These are phyloP conservation scores for Caenorhabditis wallacei DNA, from an alignment of 2,888 invertebrate species.

Conservation along the genomic window DNA sequence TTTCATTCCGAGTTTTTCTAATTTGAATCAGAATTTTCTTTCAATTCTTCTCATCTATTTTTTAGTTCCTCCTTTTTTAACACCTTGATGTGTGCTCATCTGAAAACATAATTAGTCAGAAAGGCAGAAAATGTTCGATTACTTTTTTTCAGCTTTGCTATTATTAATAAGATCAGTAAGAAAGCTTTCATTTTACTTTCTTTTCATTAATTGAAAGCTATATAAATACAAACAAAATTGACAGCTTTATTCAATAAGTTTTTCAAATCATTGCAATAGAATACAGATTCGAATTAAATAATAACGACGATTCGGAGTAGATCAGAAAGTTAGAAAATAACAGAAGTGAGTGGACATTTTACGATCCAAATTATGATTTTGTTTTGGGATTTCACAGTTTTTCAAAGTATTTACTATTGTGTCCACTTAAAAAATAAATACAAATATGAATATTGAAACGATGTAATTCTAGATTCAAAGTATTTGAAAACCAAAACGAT, in stretches of 20 bases:
- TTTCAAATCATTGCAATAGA: too few relatives aligned
- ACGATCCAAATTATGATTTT: too few relatives aligned
- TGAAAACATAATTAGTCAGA: slow-evolving; percentile 35
- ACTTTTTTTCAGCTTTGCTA: slow-evolving; percentile 33
- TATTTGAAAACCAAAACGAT: not conserved
- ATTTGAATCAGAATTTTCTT: not conserved
- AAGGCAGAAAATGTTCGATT: slow-evolving; percentile 51
- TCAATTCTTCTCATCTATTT: not conserved
- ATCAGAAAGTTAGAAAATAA: too few relatives aligned
- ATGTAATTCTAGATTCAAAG: not conserved
- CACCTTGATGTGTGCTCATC: slow-evolving; percentile 16
- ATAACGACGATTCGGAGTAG: too few relatives aligned
- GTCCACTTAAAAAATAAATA: too few relatives aligned
- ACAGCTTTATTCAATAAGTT: slow-evolving; percentile 12
- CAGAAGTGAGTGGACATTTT: too few relatives aligned
- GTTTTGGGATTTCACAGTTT: too few relatives aligned
- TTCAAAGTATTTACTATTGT: too few relatives aligned
- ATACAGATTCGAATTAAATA: too few relatives aligned
- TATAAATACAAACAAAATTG: not conserved
- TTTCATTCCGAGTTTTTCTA: slow-evolving; percentile 14
- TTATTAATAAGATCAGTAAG: slow-evolving; percentile 47
- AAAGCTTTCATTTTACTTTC: slow-evolving; percentile 23
- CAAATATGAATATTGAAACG: not conserved
- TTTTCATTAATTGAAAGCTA: slow-evolving; percentile 15
- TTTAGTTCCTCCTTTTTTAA: slow-evolving; percentile 4